phyloP scores from a whole-genome alignment of 2,888 invertebrate genomes.

The Cremastinae sp. region DNA sequence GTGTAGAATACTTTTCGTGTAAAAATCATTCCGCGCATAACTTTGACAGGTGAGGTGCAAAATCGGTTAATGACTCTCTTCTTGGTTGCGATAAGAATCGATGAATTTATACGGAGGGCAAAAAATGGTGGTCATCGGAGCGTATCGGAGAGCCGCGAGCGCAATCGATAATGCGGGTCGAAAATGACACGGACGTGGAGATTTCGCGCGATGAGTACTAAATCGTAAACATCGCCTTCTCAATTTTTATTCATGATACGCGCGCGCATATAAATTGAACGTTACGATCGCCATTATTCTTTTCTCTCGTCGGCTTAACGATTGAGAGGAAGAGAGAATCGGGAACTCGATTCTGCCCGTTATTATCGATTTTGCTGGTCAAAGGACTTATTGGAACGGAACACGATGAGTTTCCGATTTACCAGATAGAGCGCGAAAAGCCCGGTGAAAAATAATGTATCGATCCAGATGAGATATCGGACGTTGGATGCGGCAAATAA shows the following conservation, averaged over 20 bases:
- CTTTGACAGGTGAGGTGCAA: background rate
- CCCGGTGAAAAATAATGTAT: conserved; percentile 30
- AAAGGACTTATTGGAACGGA: conserved; percentile 62
- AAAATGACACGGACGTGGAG: conserved; percentile 63
- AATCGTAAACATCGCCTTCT: conserved; percentile 36
- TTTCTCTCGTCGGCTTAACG: conserved; percentile 27
- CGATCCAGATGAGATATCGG: conserved; percentile 4
- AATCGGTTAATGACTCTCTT: background rate
- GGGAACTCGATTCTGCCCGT: conserved; percentile 44
- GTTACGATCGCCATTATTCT: background rate
- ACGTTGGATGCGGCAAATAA: too few species aligned
- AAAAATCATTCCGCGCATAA: background rate
- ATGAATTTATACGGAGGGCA: background rate
- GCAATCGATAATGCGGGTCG: conserved; percentile 44
- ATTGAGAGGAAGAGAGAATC: conserved; percentile 49
- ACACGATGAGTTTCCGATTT: conserved; percentile 49
- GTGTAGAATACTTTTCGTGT: too few species aligned
- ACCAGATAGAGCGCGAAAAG: conserved; percentile 58
- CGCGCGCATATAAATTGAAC: background rate
- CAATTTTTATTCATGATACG: background rate
- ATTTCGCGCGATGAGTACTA: conserved; percentile 56
- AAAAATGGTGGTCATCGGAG: conserved; percentile 44
- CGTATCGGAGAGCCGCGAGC: conserved; percentile 41
- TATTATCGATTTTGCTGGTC: conserved; percentile 53
- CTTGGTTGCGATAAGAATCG: background rate